A percentile compares a stretch with the other conserved stretches of the same genome.
Evolutionary conservation across 2,113 vertebrate genomes (phyloP).

Genomic region (Craseonycteris thonglongyai): DNA sequence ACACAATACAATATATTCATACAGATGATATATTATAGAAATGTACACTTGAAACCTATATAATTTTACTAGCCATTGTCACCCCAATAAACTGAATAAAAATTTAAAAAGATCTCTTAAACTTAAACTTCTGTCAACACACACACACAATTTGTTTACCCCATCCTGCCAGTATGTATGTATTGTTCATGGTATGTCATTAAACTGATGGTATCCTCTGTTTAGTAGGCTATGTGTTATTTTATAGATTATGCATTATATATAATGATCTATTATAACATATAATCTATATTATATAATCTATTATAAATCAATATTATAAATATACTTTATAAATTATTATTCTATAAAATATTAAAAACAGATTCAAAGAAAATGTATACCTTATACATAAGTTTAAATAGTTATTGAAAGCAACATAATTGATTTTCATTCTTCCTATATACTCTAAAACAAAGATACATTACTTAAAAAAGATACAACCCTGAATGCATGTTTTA

Average conservation of each 20-base stretch:
- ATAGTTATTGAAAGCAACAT: not conserved
- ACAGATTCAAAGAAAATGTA: not conserved
- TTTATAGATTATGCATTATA: not conserved
- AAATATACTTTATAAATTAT: not conserved
- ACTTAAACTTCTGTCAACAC: not conserved
- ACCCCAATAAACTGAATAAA: too few species aligned
- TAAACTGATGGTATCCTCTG: not conserved
- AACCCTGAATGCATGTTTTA: not conserved
- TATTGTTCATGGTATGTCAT: not conserved
- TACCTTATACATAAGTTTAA: not conserved
- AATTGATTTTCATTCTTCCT: not conserved
- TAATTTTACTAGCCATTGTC: too few species aligned
- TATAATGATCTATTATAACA: not conserved
- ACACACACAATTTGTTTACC: not conserved
- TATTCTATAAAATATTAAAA: not conserved
- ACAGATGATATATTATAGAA: too few species aligned
- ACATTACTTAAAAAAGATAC: not conserved
- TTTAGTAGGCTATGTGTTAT: not conserved
- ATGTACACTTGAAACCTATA: too few species aligned
- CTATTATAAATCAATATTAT: not conserved
- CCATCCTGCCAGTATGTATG: not conserved
- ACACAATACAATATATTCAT: too few species aligned
- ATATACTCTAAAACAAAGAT: not conserved
- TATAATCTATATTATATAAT: not conserved
- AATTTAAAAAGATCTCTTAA: not conserved